Conservation (phyloP, 37 sponge, comb jelly and placozoan genomes). For the Ianthella basta region DNA sequence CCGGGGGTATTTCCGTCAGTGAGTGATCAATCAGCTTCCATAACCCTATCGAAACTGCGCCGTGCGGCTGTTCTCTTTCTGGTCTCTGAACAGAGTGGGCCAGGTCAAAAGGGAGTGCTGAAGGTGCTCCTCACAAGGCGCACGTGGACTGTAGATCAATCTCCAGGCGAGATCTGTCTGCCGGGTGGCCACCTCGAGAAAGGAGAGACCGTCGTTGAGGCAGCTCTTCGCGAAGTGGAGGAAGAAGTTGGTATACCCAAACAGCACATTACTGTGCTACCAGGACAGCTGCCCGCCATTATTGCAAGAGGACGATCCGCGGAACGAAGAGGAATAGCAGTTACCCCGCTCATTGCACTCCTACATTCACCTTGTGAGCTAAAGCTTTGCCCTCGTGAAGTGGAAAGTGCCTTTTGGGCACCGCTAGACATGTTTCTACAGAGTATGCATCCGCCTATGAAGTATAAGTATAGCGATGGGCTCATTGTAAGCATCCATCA, state of each 20-base stretch:
- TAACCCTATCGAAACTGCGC: not conserved
- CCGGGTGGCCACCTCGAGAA: constrained; percentile 65
- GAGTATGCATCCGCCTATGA: not conserved
- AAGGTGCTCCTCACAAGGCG: constrained; percentile 52
- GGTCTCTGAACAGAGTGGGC: not conserved
- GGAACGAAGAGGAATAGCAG: not conserved
- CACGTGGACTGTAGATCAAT: constrained; percentile 2
- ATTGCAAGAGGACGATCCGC: not conserved
- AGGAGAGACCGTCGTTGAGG: constrained; percentile 23
- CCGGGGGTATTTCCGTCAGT: too few relatives aligned
- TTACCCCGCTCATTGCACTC: constrained; percentile 36
- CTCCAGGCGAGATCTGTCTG: constrained; percentile 58
- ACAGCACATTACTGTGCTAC: constrained; percentile 26
- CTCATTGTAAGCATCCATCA: too few relatives aligned
- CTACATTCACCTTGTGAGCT: constrained; percentile 21
- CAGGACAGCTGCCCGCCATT: constrained; percentile 31
- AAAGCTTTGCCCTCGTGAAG: constrained; percentile 47
- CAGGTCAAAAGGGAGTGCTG: not conserved
- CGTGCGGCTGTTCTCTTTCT: constrained; percentile 63
- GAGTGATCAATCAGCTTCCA: too few relatives aligned
- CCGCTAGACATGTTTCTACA: constrained; percentile 48
- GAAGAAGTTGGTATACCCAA: constrained; percentile 61
- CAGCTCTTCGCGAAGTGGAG: constrained; percentile 71
- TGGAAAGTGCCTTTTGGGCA: constrained; percentile 51
- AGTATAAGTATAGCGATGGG: not conserved